Evolutionary conservation across 2,797 vertebrate species (phyloP), one percentile per base, ranked within the genome.

Genomic region (Microctenopoma steveboyesi): DNA sequence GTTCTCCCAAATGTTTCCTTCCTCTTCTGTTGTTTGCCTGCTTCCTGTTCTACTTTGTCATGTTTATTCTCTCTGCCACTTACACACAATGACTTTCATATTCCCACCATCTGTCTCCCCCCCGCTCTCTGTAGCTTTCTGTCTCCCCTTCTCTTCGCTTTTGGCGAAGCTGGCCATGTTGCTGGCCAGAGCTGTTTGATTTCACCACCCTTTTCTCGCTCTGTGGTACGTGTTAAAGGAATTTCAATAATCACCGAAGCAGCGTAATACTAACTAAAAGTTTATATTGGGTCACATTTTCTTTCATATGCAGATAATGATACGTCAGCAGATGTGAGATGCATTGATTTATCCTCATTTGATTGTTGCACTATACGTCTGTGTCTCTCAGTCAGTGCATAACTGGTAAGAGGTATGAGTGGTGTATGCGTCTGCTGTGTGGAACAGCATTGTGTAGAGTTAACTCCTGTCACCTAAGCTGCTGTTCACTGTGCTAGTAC

Each of bases 231-330:
- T 54, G 53, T 72, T 45, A 81, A 83, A 82, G 40, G 15, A 64
- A 14, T 28, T 71, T 42, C 76, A 68, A 72, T 74, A 74, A 85
- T 78, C 71, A 77, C 50, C 83, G 55, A 62, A 27, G 46, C n/a
- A 8, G 48, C 60, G 59, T 74, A 81, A 81, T 69, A 47, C 75
- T 75, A 33, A 5, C 30, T 6, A 1, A 33, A 33, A 33, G 30
- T 33, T 33, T 7, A 33, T 33, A 33, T 33, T 6, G 5, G 5
- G 30, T 6, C 30, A 33, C 7, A 33, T 6, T 5, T 33, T 33
- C 5, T 33, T 6, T 33, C 30, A 33, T 33, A 33, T 33, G 5
- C 30, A 33, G 4, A 33, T 33, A 6, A 6, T 7, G 5, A 33
- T 33, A 33, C 30, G 30, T 33, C 4, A 33, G 30, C 30, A 5